A percentile compares a stretch with the other conserved stretches of the same genome.
Conservation (phyloP, 2,797 vertebrate genomes). For the Neosalanx taihuensis region DNA sequence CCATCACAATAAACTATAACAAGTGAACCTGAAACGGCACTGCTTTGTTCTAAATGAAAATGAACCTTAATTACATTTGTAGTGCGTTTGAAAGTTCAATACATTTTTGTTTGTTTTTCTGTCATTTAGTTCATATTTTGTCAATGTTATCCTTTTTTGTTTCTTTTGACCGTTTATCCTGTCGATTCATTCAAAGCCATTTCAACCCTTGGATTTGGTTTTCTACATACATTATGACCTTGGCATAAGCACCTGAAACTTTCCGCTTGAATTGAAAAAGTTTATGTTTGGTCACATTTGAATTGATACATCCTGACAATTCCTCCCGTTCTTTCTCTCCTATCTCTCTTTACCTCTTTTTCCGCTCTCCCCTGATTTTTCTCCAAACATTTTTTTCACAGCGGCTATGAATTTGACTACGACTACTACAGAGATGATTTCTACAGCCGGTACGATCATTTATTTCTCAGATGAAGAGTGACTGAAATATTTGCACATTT, state of each 20-base stretch:
- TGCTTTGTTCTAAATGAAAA: constrained; percentile 52
- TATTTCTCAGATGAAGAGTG: background rate
- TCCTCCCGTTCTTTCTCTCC: background rate
- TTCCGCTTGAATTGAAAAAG: background rate
- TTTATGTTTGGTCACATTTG: background rate
- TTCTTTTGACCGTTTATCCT: background rate
- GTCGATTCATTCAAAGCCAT: background rate
- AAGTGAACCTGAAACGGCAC: constrained; percentile 41
- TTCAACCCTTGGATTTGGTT: background rate
- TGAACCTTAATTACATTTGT: constrained; percentile 56
- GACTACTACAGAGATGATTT: constrained; percentile 99
- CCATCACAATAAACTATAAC: constrained; percentile 52
- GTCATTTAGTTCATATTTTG: background rate
- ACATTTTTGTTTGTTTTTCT: constrained; percentile 7
- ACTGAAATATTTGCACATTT: background rate
- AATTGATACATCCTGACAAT: background rate
- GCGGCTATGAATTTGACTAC: constrained; percentile 97
- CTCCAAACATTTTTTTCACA: constrained; percentile 55
- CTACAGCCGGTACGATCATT: constrained; percentile 89
- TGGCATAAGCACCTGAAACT: no score
- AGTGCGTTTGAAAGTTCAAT: constrained; percentile 36
- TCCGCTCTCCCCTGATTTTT: constrained; percentile 14
- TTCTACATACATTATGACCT: background rate
- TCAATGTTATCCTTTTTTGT: background rate
- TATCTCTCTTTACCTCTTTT: constrained; percentile 29